These are phyloP conservation scores for Pollimyrus isidori DNA, from an alignment of 2,113 vertebrate genomes.

Conservation along the genomic window DNA sequence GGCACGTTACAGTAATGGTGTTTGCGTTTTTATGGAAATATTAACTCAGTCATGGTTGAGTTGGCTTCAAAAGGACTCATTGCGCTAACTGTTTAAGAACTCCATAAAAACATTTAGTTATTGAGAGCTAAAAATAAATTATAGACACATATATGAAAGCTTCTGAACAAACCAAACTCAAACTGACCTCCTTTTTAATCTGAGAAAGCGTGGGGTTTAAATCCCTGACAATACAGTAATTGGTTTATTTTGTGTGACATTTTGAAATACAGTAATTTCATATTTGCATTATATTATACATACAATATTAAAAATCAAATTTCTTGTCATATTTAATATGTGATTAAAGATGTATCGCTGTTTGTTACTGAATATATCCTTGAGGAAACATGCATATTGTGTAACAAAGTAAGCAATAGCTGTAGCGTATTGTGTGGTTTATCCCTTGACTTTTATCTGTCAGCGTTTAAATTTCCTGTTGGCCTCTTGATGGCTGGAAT, in stretches of 20 bases:
- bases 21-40: constrained; percentile 14
- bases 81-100: background rate
- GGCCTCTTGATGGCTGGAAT: background rate
- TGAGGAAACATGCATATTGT: constrained; percentile 16
- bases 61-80: background rate
- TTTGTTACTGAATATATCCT: constrained; percentile 25
- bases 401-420: background rate
- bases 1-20: constrained; percentile 5
- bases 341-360: constrained; percentile 14
- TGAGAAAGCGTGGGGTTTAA: background rate
- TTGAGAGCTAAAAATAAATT: constrained; percentile 7
- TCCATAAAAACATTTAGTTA: background rate
- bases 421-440: constrained; percentile 25
- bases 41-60: background rate
- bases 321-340: background rate
- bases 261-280: background rate
- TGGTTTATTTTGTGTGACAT: background rate
- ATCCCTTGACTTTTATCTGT: constrained; percentile 18
- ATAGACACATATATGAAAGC: background rate
- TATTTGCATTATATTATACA: background rate
- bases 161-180: background rate
- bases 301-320: background rate
- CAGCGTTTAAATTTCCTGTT: constrained; percentile 21
- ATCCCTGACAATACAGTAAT: background rate
- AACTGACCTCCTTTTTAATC: background rate